Evolutionary conservation across 2,797 vertebrate species (phyloP), one percentile per base, ranked within the genome.

Genomic region (Orestias chungarensis): DNA sequence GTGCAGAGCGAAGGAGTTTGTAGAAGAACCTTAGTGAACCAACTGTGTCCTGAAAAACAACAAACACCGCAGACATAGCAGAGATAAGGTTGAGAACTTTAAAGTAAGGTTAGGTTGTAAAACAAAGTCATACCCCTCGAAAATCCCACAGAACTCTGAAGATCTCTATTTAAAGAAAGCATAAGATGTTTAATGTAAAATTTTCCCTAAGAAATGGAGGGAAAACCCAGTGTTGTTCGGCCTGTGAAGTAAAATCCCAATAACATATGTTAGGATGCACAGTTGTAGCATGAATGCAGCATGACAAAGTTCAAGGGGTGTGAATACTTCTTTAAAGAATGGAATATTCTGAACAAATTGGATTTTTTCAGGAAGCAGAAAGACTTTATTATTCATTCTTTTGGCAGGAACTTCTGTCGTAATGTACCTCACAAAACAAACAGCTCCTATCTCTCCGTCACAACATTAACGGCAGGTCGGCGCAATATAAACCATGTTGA

Each of bases 401-500:
- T n/a, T 35, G 46, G 55, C 64, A 64, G 76, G 74, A 73, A 59
- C 71, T 85, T 86, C 82, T 82, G 62, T 66, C 82, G 81, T 82
- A 82, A 82, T 20, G 52, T 78, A 59, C 64, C 47, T 47, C 10
- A 54, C 71, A 71, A 78, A 82, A 83, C 83, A 85, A 80, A 79
- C 64, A 27, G 68, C 78, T 65, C 71, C 73, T 23, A 38, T 2
- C 20, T 85, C 70, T 73, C 78, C 73, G 18, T 10, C 61, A 46
- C 78, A 29, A 66, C 80, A 82, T 78, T 62, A 68, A 52, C 75
- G 83, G 79, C 80, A 78, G 84, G 81, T 85, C 82, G 79, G 64
- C 6, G 38, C 82, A 87, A 82, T 82, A 80, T 91, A 92, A 93
- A 93, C 90, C 86, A 38, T 89, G 79, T 46, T 6, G 71, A 82